phyloP scores from a whole-genome alignment of 2,797 vertebrate species.

The Fratercula arctica region DNA sequence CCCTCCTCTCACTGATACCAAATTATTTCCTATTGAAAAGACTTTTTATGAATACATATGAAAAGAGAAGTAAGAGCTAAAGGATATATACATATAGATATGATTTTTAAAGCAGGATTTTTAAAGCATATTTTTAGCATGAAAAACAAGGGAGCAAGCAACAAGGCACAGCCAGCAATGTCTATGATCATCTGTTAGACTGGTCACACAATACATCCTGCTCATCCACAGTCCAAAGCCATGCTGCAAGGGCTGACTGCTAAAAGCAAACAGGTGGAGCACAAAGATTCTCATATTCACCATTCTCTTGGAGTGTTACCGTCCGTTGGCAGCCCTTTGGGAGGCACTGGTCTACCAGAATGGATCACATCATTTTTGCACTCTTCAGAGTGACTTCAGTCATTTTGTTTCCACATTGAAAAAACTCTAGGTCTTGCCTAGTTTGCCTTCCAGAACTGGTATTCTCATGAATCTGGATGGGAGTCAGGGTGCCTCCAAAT shows the following conservation, averaged over 20 bases:
- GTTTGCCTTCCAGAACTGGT: background rate
- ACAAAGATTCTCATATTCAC: background rate
- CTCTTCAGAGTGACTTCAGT: background rate
- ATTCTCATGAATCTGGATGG: background rate
- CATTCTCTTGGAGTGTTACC: background rate
- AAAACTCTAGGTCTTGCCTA: background rate
- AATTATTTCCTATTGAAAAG: slow-evolving; percentile 28
- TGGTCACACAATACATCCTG: background rate
- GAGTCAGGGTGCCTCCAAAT: background rate
- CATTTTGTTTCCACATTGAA: background rate
- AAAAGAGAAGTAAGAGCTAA: background rate
- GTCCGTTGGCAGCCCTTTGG: background rate
- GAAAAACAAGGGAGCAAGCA: background rate
- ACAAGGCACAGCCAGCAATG: background rate
- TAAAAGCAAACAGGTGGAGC: background rate
- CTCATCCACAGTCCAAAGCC: background rate
- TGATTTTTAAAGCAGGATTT: background rate
- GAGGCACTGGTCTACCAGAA: background rate
- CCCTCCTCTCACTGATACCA: background rate
- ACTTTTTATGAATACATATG: background rate
- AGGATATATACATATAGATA: background rate
- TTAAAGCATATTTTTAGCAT: background rate
- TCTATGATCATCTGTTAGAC: background rate
- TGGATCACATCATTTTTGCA: background rate
- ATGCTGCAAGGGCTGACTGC: background rate